Evolutionary conservation across 2,113 vertebrate genomes (phyloP).

Genomic region (Centropus bengalensis): DNA sequence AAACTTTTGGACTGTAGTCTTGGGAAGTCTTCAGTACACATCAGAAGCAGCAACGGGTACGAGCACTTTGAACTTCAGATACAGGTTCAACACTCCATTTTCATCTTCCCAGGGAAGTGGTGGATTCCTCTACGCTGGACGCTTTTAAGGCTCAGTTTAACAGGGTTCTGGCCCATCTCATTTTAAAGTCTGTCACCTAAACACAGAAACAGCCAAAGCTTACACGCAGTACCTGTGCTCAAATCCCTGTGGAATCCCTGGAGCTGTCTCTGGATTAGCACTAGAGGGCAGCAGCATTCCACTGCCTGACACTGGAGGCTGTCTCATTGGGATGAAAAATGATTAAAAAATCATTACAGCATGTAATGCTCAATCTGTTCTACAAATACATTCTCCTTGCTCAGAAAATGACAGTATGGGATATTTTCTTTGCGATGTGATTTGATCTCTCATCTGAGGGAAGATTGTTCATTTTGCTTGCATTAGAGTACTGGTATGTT

Average conservation of each 20-base stretch:
- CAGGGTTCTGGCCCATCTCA: no score
- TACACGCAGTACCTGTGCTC: rapidly evolving
- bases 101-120: no score
- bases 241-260: background rate
- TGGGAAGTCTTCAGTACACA: background rate
- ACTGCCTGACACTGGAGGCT: rapidly evolving
- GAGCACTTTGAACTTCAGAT: background rate
- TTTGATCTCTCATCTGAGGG: background rate
- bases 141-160: no score
- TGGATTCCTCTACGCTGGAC: no score
- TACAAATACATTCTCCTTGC: constrained; percentile 36
- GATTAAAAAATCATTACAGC: background rate
- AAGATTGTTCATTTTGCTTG: background rate
- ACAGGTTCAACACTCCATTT: no score
- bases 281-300: constrained; percentile 45
- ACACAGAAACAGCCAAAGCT: background rate
- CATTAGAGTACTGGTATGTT: background rate
- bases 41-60: background rate
- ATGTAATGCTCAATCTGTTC: background rate
- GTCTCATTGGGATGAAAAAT: background rate
- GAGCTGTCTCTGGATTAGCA: background rate
- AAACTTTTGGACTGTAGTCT: background rate
- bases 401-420: constrained; percentile 1
- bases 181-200: no score
- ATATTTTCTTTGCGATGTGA: background rate